A percentile compares a stretch with the other conserved stretches of the same genome.
phyloP scores from a whole-genome alignment of 2,797 vertebrate species.

The Eupleurogrammus muticus region DNA sequence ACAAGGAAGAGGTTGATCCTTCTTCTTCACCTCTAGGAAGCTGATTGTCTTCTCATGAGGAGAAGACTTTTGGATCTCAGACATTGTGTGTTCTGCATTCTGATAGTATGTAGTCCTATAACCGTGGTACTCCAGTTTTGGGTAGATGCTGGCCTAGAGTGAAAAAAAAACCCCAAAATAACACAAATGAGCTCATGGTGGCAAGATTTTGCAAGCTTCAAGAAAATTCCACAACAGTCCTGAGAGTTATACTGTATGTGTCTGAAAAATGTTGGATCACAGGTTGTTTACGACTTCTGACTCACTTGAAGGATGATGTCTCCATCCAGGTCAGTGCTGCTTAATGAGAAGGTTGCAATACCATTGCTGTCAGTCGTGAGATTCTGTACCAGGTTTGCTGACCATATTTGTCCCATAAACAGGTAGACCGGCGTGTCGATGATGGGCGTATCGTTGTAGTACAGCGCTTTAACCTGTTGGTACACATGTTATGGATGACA shows the following conservation, averaged over 20 bases:
- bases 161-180: neutral
- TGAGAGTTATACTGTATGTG: neutral
- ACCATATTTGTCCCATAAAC: conserved; percentile 48
- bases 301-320: conserved; percentile 55
- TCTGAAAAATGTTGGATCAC: neutral
- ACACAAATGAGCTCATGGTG: neutral
- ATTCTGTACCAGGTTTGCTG: conserved; percentile 35
- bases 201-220: neutral
- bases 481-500: conserved; percentile 3
- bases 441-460: conserved; percentile 63
- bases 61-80: conserved; percentile 12
- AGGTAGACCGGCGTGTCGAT: conserved; percentile 62
- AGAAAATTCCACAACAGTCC: no score
- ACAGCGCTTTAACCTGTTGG: conserved; percentile 71
- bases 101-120: conserved; percentile 14
- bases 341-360: conserved; percentile 68
- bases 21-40: conserved; percentile 57
- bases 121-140: fast-evolving
- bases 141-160: conserved; percentile 41
- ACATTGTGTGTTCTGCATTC: neutral
- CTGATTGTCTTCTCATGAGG: conserved; percentile 63
- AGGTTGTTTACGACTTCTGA: neutral
- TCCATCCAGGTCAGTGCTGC: conserved; percentile 7
- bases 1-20: conserved; percentile 60
- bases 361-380: conserved; percentile 75